These are phyloP conservation scores for Panthera leo DNA, from an alignment of 2,113 vertebrate genomes.

Conservation along the genomic window DNA sequence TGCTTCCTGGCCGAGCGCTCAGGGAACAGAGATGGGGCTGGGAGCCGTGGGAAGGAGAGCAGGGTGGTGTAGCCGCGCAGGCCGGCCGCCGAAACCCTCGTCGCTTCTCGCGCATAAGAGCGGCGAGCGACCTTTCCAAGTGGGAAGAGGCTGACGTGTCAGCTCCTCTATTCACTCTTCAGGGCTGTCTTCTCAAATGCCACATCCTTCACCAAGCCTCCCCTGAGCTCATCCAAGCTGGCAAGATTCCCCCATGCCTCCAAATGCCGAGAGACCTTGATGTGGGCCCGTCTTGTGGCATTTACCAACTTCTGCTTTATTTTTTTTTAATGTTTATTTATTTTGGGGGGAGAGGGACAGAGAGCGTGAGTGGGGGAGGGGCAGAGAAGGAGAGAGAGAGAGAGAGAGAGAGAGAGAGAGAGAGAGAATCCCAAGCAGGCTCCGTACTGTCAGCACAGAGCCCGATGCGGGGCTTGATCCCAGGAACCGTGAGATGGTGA, in stretches of 20 bases:
- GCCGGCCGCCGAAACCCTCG: neutral
- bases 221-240: neutral
- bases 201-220: neutral
- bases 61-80: neutral
- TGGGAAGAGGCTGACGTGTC: neutral
- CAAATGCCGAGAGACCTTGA: neutral
- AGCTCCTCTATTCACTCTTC: neutral
- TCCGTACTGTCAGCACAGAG: no score
- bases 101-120: neutral
- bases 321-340: no score
- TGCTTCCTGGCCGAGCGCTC: neutral
- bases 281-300: neutral
- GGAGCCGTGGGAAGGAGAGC: neutral
- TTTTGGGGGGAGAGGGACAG: no score
- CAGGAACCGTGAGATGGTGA: no score
- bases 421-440: no score
- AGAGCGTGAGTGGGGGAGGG: no score
- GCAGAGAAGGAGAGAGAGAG: no score
- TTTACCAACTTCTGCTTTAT: neutral
- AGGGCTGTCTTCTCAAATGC: neutral
- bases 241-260: neutral
- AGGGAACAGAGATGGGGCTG: neutral
- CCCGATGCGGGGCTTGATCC: no score
- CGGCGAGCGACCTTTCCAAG: conserved; percentile 14
- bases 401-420: no score